phyloP scores from a whole-genome alignment of 2,113 vertebrate genomes.

The Xyliphius kryptos region DNA sequence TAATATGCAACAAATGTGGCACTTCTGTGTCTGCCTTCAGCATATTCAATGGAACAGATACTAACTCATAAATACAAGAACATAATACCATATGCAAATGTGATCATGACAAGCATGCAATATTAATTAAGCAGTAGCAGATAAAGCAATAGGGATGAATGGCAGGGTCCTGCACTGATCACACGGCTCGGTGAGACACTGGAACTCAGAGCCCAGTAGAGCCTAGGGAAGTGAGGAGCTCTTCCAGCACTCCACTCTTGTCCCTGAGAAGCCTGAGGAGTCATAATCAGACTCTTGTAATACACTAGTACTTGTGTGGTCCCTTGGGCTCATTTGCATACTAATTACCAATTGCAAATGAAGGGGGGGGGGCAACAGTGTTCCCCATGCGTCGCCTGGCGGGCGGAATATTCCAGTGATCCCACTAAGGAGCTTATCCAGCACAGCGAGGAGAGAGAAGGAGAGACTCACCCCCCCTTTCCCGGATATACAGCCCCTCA shows the following conservation, averaged over 20 bases:
- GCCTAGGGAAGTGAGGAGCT: constrained; percentile 32
- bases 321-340: constrained; percentile 90
- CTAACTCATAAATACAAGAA: constrained; percentile 25
- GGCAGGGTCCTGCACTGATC: constrained; percentile 23
- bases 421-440: constrained; percentile 90
- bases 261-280: constrained; percentile 48
- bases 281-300: constrained; percentile 92
- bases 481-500: constrained; percentile 91
- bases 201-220: constrained; percentile 22
- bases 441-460: constrained; percentile 52
- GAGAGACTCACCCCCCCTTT: constrained; percentile 42
- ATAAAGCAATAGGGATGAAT: too few species aligned
- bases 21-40: too few species aligned
- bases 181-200: too few species aligned
- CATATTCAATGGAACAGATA: background rate
- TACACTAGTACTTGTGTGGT: constrained; percentile 97
- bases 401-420: constrained; percentile 74
- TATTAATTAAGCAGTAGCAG: constrained; percentile 26
- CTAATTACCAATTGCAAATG: constrained; percentile 95
- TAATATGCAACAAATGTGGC: too few species aligned
- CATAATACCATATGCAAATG: constrained; percentile 36
- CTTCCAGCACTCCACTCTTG: constrained; percentile 35
- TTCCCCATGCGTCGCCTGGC: constrained; percentile 35
- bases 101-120: constrained; percentile 14
- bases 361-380: constrained; percentile 69